Percentiles rank a stretch among this genome's conserved stretches.
Evolutionary conservation across 2,888 invertebrate species (phyloP).

Genomic region (Rhingia campestris): DNA sequence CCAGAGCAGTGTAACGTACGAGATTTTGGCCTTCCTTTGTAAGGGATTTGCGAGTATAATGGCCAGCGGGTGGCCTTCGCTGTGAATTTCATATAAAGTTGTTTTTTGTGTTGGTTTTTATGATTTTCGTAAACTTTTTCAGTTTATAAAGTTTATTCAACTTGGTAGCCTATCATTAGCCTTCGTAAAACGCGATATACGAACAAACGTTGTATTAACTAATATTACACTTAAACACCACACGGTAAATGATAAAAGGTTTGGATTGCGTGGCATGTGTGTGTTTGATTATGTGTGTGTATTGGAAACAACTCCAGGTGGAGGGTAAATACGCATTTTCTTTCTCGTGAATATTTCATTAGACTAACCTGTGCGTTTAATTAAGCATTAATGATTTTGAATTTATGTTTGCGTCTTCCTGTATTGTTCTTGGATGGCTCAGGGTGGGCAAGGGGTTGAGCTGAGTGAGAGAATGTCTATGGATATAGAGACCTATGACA

Average conservation of each 20-base stretch:
- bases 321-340: not conserved
- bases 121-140: constrained; percentile 17
- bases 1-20: not conserved
- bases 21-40: not conserved
- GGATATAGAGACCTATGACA: constrained; percentile 31
- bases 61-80: not conserved
- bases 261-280: not conserved
- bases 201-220: too few species aligned
- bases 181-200: not conserved
- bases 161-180: constrained; percentile 16
- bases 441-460: not conserved
- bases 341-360: constrained; percentile 39
- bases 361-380: constrained; percentile 62
- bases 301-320: not conserved
- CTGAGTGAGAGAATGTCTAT: too few species aligned
- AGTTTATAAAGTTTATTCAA: constrained; percentile 28
- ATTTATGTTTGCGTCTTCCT: constrained; percentile 40
- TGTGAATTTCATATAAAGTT: constrained; percentile 36
- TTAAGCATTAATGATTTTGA: constrained; percentile 69
- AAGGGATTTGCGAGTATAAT: constrained; percentile 3
- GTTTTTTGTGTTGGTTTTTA: constrained; percentile 9
- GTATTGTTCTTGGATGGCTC: not conserved
- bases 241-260: not conserved
- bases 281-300: too few species aligned
- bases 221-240: too few species aligned